phyloP scores from a whole-genome alignment of 2,113 vertebrate genomes.

The Ctenomys sociabilis region DNA sequence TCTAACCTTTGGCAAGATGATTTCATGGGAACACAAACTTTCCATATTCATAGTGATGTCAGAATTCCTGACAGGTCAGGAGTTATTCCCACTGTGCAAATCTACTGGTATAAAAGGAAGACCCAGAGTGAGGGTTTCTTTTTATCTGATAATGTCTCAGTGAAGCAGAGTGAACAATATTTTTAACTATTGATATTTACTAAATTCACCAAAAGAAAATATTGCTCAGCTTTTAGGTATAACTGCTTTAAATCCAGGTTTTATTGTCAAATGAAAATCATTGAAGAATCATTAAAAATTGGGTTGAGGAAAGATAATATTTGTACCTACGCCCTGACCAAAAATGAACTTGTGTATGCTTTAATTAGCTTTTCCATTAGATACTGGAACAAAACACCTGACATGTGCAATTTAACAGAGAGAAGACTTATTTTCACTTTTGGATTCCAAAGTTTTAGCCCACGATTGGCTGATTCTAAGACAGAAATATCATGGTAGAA shows the following conservation, averaged over 20 bases:
- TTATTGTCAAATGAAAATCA: not conserved
- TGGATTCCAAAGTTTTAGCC: not conserved
- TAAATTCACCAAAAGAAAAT: conserved; percentile 23
- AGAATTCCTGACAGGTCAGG: not conserved
- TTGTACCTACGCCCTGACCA: not conserved
- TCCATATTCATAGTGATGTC: not conserved
- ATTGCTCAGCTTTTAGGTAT: not conserved
- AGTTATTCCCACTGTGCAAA: not conserved
- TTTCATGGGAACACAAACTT: not conserved
- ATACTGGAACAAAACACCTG: not conserved
- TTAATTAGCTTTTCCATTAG: not conserved
- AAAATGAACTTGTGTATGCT: not conserved
- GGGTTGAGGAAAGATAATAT: not conserved
- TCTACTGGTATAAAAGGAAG: not conserved
- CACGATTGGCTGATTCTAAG: not conserved
- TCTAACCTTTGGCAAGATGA: conserved; percentile 2
- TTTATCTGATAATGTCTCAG: conserved; percentile 4
- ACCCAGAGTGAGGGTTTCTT: not conserved
- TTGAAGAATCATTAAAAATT: not conserved
- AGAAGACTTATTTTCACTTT: not conserved
- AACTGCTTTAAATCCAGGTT: not conserved
- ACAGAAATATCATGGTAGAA: not conserved
- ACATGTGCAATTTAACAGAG: not conserved
- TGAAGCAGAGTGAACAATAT: not conserved
- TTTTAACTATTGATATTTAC: not conserved